Conservation (phyloP, 23 tunicate genomes). For the Halocynthia aurantium region DNA sequence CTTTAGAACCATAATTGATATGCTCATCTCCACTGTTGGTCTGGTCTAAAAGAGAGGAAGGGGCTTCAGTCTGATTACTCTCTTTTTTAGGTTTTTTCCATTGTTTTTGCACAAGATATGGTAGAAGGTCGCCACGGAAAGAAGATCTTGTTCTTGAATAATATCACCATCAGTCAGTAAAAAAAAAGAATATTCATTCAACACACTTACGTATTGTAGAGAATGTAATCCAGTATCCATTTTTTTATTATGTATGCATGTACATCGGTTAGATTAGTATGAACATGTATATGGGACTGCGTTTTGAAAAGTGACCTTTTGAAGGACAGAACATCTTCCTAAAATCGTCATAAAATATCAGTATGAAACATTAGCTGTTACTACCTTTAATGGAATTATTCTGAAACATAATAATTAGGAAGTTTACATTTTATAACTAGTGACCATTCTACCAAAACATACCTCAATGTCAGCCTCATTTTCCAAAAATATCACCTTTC, state of each 20-base stretch:
- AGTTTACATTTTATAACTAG: not conserved
- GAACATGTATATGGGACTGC: slow-evolving; percentile 52
- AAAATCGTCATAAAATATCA: not conserved
- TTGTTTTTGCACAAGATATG: slow-evolving; percentile 70
- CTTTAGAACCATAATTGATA: not conserved
- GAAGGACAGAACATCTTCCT: slow-evolving; percentile 53
- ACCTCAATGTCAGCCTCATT: slow-evolving; percentile 90
- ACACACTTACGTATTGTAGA: slow-evolving; percentile 26
- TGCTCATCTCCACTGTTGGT: not conserved
- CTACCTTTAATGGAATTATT: too few relatives aligned
- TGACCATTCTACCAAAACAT: not conserved
- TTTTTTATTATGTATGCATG: slow-evolving; percentile 62
- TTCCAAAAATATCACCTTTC: slow-evolving; percentile 42
- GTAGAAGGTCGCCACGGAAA: slow-evolving; percentile 70
- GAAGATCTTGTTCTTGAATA: slow-evolving; percentile 35
- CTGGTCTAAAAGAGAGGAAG: not conserved
- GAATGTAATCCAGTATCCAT: slow-evolving; percentile 56
- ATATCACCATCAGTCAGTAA: not conserved
- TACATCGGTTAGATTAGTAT: slow-evolving; percentile 59
- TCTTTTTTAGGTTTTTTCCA: slow-evolving; percentile 20
- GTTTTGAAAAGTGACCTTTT: slow-evolving; percentile 25
- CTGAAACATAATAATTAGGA: not conserved
- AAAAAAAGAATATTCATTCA: not conserved
- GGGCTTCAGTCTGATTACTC: not conserved
- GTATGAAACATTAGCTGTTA: not conserved